These are phyloP conservation scores for Epinephelus cyanopodus DNA, from an alignment of 2,113 vertebrate genomes.

Conservation along the genomic window DNA sequence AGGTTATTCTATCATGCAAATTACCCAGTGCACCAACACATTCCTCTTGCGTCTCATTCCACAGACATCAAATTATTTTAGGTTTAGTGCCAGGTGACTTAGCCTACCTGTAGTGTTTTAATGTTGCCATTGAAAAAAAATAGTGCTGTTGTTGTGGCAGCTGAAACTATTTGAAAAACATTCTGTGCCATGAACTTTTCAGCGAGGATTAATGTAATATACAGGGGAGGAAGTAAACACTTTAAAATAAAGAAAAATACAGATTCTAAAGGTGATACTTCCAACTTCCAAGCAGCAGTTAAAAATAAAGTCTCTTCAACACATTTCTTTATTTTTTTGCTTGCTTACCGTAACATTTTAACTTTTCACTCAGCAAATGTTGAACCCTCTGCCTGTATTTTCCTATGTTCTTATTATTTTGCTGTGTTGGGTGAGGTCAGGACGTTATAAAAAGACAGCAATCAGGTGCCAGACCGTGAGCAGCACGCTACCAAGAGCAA, in stretches of 20 bases:
- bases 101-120: conserved; percentile 72
- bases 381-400: neutral
- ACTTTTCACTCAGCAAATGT: neutral
- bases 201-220: conserved; percentile 47
- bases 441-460: too few species aligned
- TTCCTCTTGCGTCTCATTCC: conserved; percentile 77
- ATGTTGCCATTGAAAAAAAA: conserved; percentile 37
- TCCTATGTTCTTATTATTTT: too few species aligned
- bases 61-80: conserved; percentile 81
- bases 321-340: neutral
- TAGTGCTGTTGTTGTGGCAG: conserved; percentile 54
- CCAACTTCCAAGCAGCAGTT: conserved; percentile 1
- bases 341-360: neutral
- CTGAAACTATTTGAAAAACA: conserved; percentile 61
- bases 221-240: conserved; percentile 25
- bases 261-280: conserved; percentile 4
- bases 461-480: too few species aligned
- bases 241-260: conserved; percentile 29
- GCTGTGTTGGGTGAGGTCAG: too few species aligned
- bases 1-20: conserved; percentile 88
- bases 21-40: conserved; percentile 76
- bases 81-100: conserved; percentile 77
- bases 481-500: too few species aligned
- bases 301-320: neutral
- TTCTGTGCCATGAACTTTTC: conserved; percentile 53